Percentiles rank a stretch among this genome's conserved stretches.
Evolutionary conservation across 2,888 invertebrate species (phyloP).

Genomic region (Dryobotodes eremita): DNA sequence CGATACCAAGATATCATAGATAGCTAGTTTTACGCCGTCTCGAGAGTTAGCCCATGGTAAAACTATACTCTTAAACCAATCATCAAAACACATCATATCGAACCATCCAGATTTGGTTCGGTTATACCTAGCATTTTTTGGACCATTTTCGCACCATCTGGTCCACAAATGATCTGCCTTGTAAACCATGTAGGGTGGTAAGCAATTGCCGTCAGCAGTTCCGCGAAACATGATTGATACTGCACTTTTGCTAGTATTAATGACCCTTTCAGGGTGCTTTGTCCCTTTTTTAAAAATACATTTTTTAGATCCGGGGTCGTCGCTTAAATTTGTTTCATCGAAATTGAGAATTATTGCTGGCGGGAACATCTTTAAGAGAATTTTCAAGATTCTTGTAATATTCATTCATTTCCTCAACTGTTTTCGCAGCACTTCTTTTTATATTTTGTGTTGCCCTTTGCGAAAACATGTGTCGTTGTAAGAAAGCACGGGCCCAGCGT

Average conservation of each 20-base stretch:
- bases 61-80: slow-evolving; percentile 11
- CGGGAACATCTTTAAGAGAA: no score
- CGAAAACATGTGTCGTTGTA: no score
- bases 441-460: no score
- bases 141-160: neutral
- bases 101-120: slow-evolving; percentile 13
- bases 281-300: neutral
- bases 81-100: neutral
- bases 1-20: slow-evolving; percentile 3
- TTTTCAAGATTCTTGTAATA: no score
- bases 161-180: slow-evolving; percentile 7
- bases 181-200: slow-evolving; percentile 11
- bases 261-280: slow-evolving; percentile 3
- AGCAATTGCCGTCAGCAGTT: neutral
- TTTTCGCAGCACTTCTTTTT: no score
- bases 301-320: slow-evolving; percentile 8
- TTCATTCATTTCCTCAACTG: no score
- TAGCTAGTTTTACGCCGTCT: neutral
- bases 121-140: slow-evolving; percentile 3
- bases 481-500: no score
- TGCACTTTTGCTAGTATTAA: neutral
- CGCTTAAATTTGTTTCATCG: slow-evolving; percentile 2
- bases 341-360: neutral
- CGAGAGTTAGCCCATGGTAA: neutral
- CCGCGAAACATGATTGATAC: slow-evolving; percentile 2